Base-by-base conservation (phyloP, 2,113 vertebrate genomes). In the Limnothrissa miodon region DNA sequence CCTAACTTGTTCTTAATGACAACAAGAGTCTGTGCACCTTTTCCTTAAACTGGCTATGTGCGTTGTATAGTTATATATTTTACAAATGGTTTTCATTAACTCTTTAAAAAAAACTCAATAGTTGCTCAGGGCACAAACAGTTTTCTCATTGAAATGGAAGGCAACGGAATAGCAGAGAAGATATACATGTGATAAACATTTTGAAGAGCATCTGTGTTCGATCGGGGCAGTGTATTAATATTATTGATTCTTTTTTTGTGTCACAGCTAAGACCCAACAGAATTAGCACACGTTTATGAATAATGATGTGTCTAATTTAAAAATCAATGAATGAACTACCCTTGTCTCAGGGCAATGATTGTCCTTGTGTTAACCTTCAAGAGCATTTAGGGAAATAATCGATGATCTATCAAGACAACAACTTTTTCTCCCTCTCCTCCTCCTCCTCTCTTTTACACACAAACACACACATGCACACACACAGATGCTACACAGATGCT, bases 401-500 rank as follows among this genome's bases (percentile, higher is more conserved):
- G 78, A 86, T 90, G 88, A 90, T 94, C 93, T 93, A 82, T 89
- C 89, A 46, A 88, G 88, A 89, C 86, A 78, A 81, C 85, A 80
- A 81, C 83, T 93, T 92, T 91, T 89, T 86, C 13, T 70, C 62
- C 33, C 25, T 70, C 25, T 33, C 59, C 33, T 7, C 25, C 25
- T 11, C 59, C 8, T 29, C 13, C 8, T 15, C 29, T 33, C 51
- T 36, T 1, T 33, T 15, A 74, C 66, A 74, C 66, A 74, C 66
- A 74, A 29, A 74, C 66, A 74, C 66, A 74, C 66, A 33, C 66
- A 29, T 25, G 33, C 66, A 36, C 66, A 70, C 62, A 70, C 11
- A 70, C 62, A 33, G 9, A 33, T 8, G 36, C 29, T 33, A 74
- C 66, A 74, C 33, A 70, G 9, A 15, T 13, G 13, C 25, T 4